Base-by-base conservation (phyloP, 2,797 vertebrate species). In the Carduelis carduelis region DNA sequence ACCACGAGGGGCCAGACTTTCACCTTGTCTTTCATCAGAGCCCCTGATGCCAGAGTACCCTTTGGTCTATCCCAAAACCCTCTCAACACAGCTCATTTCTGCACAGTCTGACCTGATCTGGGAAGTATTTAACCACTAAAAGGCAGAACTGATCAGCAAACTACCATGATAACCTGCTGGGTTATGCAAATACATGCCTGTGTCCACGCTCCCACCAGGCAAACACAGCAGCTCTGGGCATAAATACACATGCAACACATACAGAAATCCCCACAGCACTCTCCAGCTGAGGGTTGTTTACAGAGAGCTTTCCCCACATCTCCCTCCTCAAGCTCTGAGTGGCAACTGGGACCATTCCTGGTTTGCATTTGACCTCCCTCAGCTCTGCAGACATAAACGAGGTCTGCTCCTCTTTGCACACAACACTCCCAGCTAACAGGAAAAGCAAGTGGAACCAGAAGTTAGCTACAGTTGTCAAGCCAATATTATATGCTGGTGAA, bases 391-490 rank as follows among this genome's bases (percentile, higher is more conserved):
- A 69, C 2, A 0, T 43, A 60, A 91, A 86, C 0, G 0, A 20
- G 23, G 70, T 50, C 61, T 69, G 47, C 44, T 75, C 57, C 55
- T 91, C 82, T 91, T 83, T 71, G 72, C 53, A 61, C 82, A 69
- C 46, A 87, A 16, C 14, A 3, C 43, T 76, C 10, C 22, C 1
- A 0, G 69, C 79, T 95, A 92, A 88, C 32, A 78, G 50, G 82
- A 81, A 94, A 93, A 96, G 82, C 64, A 83, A 92, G 87, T 93
- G 95, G 95, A 96, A 96, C 92, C 84, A 95, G 63, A 75, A 90
- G 95, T 94, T 94, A 92, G 95, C 80, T 75, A 93, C 91, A 96
- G 80, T 43, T 95, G 91, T 96, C 96, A 96, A 96, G 30, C 52
- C 79, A 81, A 92, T 97, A 66, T 95, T 84, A 24, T 32, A 88